Percentiles rank a stretch among this genome's conserved stretches.
These are phyloP conservation scores for Nymphalis c-album DNA, from an alignment of 2,888 invertebrate species.

Conservation along the genomic window DNA sequence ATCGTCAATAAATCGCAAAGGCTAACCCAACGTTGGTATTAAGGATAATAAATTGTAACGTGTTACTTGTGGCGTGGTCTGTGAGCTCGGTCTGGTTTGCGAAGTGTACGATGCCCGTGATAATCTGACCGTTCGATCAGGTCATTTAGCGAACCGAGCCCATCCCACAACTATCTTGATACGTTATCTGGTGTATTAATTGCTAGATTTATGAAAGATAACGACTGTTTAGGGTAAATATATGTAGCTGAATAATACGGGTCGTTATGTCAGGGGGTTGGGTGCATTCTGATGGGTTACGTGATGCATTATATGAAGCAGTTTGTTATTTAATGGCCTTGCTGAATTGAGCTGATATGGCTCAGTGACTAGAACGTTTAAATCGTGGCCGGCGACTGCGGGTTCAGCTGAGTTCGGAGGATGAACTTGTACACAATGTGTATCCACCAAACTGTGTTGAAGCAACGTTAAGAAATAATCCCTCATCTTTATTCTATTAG, in stretches of 20 bases:
- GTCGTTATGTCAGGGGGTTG: too few relatives aligned
- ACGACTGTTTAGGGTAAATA: constrained; percentile 16
- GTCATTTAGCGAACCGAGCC: not conserved
- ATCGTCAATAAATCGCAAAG: constrained; percentile 1
- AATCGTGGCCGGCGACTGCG: too few relatives aligned
- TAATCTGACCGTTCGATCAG: not conserved
- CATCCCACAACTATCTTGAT: constrained; percentile 8
- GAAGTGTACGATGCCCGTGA: not conserved
- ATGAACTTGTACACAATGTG: too few relatives aligned
- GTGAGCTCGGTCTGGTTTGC: not conserved
- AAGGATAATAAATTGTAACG: not conserved
- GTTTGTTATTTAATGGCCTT: too few relatives aligned
- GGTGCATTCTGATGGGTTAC: too few relatives aligned
- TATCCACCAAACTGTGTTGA: too few relatives aligned
- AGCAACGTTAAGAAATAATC: too few relatives aligned
- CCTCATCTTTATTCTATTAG: too few relatives aligned
- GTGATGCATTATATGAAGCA: too few relatives aligned
- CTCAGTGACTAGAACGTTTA: too few relatives aligned
- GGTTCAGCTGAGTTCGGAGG: too few relatives aligned
- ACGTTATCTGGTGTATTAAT: constrained; percentile 16
- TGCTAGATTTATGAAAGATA: constrained; percentile 14
- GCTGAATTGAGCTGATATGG: too few relatives aligned
- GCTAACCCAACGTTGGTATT: not conserved
- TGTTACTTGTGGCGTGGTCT: not conserved
- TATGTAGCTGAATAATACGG: not conserved